Conservation (phyloP, 2,113 vertebrate species). For the Callipepla californica region DNA sequence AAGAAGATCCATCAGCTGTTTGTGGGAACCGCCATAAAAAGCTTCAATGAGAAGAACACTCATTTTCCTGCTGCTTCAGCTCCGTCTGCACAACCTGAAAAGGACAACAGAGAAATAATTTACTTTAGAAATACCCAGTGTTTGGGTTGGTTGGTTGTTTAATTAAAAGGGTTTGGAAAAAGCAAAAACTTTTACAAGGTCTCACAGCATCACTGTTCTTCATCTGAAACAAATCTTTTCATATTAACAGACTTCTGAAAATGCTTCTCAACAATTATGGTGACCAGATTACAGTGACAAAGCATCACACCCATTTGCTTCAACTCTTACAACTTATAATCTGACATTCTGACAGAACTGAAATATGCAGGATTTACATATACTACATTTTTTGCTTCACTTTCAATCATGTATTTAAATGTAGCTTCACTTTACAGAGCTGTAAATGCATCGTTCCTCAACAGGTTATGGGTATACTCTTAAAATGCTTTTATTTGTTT, state of each 20-base stretch:
- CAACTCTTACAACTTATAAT: neutral
- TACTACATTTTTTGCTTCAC: neutral
- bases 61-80: conserved; percentile 67
- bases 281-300: neutral
- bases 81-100: conserved; percentile 15
- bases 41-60: conserved; percentile 89
- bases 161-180: neutral
- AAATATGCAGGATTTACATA: neutral
- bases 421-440: neutral
- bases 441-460: neutral
- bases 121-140: neutral
- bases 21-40: conserved; percentile 96
- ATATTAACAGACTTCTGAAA: conserved; percentile 33
- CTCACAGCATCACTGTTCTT: neutral
- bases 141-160: neutral
- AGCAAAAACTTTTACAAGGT: neutral
- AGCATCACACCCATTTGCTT: conserved; percentile 3
- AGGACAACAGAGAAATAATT: neutral
- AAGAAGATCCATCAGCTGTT: conserved; percentile 91
- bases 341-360: neutral
- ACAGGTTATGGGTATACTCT: neutral
- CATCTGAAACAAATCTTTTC: neutral
- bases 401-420: neutral
- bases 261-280: neutral
- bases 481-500: neutral